Conservation (phyloP, 2,797 vertebrate genomes). For the Threskiornis aethiopicus region DNA sequence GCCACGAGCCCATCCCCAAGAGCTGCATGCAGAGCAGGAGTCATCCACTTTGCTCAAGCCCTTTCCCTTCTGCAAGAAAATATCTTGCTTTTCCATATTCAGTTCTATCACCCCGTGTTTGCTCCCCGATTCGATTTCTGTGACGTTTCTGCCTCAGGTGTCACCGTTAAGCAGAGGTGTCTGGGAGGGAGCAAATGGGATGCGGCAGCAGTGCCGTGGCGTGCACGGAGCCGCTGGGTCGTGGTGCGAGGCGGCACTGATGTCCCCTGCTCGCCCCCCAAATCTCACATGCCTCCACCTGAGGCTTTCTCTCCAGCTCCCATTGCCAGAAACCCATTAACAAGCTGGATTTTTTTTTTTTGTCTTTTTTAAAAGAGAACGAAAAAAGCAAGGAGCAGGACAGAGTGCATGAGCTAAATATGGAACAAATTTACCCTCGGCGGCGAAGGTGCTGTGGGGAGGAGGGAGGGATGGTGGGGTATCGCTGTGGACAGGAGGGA, state of each 20-base stretch:
- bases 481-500: background rate
- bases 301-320: background rate
- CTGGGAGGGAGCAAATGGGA: background rate
- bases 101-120: rapidly evolving
- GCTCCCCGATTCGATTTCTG: background rate
- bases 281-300: background rate
- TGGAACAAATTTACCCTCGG: background rate
- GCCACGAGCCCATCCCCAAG: background rate
- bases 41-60: background rate
- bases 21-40: background rate
- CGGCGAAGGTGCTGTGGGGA: background rate
- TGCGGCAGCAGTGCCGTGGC: rapidly evolving
- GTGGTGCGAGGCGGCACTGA: rapidly evolving
- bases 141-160: background rate
- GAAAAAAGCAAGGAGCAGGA: background rate
- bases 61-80: background rate
- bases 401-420: background rate
- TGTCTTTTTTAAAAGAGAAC: background rate
- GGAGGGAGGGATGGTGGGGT: background rate
- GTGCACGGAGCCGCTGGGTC: background rate
- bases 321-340: background rate
- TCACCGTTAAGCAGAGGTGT: rapidly evolving
- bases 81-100: rapidly evolving
- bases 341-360: background rate
- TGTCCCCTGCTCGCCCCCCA: background rate